phyloP scores from a whole-genome alignment of 1,140 invertebrate species.

The Drosophila azteca region DNA sequence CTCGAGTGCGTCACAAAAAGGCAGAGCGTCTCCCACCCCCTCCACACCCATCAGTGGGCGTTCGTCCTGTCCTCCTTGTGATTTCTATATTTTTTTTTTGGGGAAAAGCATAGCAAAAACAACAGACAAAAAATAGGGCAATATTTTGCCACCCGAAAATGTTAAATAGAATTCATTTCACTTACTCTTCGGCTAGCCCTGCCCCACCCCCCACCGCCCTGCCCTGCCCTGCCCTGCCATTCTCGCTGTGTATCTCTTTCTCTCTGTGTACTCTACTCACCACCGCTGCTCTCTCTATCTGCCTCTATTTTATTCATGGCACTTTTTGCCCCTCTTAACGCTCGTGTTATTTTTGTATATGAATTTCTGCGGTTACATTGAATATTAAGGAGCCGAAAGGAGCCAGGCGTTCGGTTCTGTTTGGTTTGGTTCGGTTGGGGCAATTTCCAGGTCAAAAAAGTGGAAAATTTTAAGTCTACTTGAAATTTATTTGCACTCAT shows the following conservation, averaged over 20 bases:
- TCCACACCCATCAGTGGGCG: not conserved
- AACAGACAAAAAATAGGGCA: slow-evolving; percentile 40
- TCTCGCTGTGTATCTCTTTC: no score
- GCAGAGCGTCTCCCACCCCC: slow-evolving; percentile 19
- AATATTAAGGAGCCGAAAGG: slow-evolving; percentile 31
- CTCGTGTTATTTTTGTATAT: slow-evolving; percentile 68
- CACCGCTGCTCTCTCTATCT: not conserved
- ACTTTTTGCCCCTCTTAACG: slow-evolving; percentile 52
- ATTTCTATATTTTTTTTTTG: slow-evolving; percentile 41
- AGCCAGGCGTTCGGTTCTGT: no score
- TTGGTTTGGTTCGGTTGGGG: not conserved
- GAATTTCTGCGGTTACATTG: slow-evolving; percentile 58
- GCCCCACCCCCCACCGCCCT: no score
- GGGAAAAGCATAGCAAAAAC: not conserved
- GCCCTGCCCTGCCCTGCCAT: no score
- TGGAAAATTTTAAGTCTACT: slow-evolving; percentile 79
- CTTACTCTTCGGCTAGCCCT: no score
- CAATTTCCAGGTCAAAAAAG: slow-evolving; percentile 55
- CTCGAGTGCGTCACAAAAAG: slow-evolving; percentile 74
- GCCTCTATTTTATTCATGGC: slow-evolving; percentile 55
- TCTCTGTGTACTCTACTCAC: slow-evolving; percentile 15
- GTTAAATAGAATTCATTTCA: slow-evolving; percentile 77
- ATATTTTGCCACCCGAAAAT: slow-evolving; percentile 63
- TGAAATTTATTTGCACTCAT: slow-evolving; percentile 81
- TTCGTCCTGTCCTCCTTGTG: slow-evolving; percentile 20